Evolutionary conservation across 2,113 vertebrate genomes (phyloP), one percentile per base, ranked within the genome.

Genomic region (Siniperca knerii): DNA sequence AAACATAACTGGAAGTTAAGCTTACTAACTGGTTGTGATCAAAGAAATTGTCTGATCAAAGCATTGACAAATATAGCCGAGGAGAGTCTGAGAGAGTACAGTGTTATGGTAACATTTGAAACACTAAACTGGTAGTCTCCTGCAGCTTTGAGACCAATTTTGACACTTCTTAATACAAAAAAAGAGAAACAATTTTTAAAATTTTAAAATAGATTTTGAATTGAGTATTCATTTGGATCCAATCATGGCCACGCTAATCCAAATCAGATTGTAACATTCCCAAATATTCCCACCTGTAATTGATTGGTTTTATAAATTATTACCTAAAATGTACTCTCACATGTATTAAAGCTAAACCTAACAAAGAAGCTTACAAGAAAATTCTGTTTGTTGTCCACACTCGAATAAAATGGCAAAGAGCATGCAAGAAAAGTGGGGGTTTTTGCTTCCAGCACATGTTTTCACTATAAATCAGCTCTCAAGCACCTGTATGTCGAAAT

Each of bases 21-120:
- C 15, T 44, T 33, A 69, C 11, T 42, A 40, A 40, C 62, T 20
- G 29, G 15, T 25, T 0, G 6, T 72, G 18, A 55, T 81, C 58
- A 72, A 72, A 62, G 55, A 52, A 25, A 54, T n/a, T 9, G 23
- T 9, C 46, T 65, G 46, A 73, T 57, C 48, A 57, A 48, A 67
- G 58, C 55, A 61, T 61, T 48, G 13, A 25, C n/a, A 46, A n/a
- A 67, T 44, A 15, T 37, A 10, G 18, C 16, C 29, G 37, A 64
- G 33, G 35, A 6, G 60, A 35, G 7, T 62, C 60, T 62, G 54
- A 21, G 21, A n/a, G 21, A 57, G n/a, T n/a, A 23, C 55, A 57
- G 55, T 57, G 55, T 57, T 52, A 48, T 4, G 52, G 52, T 57
- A 57, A n/a, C 21, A 57, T 57, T 57, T 54, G 48, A 13, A 50